Evolutionary conservation across 2,888 invertebrate genomes (phyloP).

Genomic region (Leptura quadrifasciata): DNA sequence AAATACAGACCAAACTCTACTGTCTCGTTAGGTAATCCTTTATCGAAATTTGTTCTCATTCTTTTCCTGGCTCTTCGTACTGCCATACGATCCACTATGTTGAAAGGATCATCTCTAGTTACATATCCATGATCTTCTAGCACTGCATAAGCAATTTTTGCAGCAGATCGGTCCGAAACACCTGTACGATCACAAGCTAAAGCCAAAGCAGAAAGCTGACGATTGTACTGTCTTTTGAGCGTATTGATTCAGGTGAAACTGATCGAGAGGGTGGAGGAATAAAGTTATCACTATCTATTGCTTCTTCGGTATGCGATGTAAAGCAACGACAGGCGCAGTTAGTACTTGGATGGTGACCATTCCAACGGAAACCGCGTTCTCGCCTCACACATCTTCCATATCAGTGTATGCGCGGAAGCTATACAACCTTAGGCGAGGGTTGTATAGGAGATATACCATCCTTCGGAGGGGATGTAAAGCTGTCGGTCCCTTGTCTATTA

Average conservation of each 20-base stretch:
- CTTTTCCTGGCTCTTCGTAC: slow-evolving; percentile 9
- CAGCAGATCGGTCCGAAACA: not conserved
- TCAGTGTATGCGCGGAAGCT: too few species aligned
- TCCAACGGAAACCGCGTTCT: too few species aligned
- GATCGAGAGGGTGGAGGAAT: slow-evolving; percentile 1
- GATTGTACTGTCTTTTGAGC: not conserved
- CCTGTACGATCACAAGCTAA: not conserved
- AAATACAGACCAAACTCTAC: slow-evolving; percentile 9
- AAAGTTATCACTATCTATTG: not conserved
- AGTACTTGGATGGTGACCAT: too few species aligned
- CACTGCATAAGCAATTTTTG: not conserved
- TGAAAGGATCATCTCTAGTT: too few species aligned
- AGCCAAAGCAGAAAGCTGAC: not conserved
- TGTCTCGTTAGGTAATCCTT: not conserved
- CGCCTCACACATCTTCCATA: too few species aligned
- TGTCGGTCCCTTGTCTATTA: too few species aligned
- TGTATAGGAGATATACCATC: too few species aligned
- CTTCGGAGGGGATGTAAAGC: too few species aligned
- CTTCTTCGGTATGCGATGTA: too few species aligned
- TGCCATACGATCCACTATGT: slow-evolving; percentile 6
- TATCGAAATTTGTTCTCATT: not conserved
- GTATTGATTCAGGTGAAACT: not conserved
- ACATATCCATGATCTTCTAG: not conserved
- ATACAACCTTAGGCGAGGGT: too few species aligned
- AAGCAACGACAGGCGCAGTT: too few species aligned